Conservation (phyloP, 2,888 invertebrate genomes). For the Diachrysia chrysitis region DNA sequence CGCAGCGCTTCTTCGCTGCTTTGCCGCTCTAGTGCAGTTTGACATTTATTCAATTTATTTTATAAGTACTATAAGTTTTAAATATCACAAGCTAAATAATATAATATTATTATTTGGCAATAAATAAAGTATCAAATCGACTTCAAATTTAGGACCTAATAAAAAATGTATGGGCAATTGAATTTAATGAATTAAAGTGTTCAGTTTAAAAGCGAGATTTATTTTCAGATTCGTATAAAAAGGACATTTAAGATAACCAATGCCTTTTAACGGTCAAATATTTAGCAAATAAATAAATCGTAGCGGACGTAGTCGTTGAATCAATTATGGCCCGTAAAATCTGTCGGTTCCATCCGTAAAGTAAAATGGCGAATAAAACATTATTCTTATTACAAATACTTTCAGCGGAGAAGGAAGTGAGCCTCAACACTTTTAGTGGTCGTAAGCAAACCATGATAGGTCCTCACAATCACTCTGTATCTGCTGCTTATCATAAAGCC, state of each 20-base stretch:
- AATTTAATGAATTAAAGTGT: not conserved
- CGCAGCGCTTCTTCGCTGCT: too few species aligned
- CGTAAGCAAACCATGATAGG: conserved; percentile 66
- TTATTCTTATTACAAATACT: conserved; percentile 56
- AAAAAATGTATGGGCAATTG: not conserved
- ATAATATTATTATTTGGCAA: not conserved
- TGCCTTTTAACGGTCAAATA: not conserved
- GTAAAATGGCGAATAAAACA: conserved; percentile 57
- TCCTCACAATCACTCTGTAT: conserved; percentile 53
- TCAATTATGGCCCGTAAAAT: conserved; percentile 57
- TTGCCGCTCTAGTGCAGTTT: too few species aligned
- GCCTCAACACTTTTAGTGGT: conserved; percentile 61
- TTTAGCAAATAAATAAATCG: conserved; percentile 30
- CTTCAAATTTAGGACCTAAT: not conserved
- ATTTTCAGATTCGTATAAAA: not conserved
- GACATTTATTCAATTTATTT: not conserved
- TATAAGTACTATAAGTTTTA: not conserved
- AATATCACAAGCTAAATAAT: not conserved
- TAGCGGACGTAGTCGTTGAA: conserved; percentile 41
- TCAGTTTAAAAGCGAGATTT: not conserved
- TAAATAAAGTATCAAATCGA: not conserved
- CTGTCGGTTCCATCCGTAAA: conserved; percentile 35
- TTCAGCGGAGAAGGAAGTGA: conserved; percentile 49
- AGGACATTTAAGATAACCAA: conserved; percentile 5
- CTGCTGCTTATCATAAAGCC: conserved; percentile 58